Base-by-base conservation (phyloP, 1,140 invertebrate genomes). In the Pantala flavescens region DNA sequence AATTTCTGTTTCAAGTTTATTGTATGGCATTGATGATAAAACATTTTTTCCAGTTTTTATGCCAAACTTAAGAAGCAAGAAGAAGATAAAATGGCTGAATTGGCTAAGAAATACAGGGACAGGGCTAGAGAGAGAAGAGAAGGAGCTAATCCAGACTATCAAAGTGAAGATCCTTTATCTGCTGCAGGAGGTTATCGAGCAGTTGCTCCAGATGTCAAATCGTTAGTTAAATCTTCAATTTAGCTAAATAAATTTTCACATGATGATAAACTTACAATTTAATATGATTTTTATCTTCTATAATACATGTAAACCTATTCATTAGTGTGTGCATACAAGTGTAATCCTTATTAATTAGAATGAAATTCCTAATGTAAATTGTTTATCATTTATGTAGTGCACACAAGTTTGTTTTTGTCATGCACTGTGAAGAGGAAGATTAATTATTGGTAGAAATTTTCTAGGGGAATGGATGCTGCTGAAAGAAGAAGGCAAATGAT, bases 41-140 rank as follows among this genome's bases (percentile, higher is more conserved):
- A 36, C 28, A 5, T 36, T 9, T 71, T 72, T 79, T 78, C 21
- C 78, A 85, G 94, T 76, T 97, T 93, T 81, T 98, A 98, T 86
- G 95, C 95, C 0, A 95, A 95, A 74, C 83, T 98, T 9, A 97
- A 97, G 77, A 96, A 96, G 81, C 94, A 97, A 80, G 96, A 98
- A 82, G 96, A 98, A 79, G 95, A 95, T 80, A 95, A 96, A 82
- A 89, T 98, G 84, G 94, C 95, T 23, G 96, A 98, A 81, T 81
- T 98, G n/a, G 94, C 95, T 0, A 91, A 95, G 78, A 98, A 97
- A 80, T 98, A 98, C 80, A 87, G 96, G 76, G 97, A 98, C 81
- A 85, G 96, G 75, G 98, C 98, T 0, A 88, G 93, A 71, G 98
- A 99, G 82, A 87, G 98, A 76, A 84, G 98, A 77, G 97, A 99